Evolutionary conservation across 2,113 vertebrate species (phyloP), one percentile per base, ranked within the genome.

Genomic region (Microcebus griseorufus): DNA sequence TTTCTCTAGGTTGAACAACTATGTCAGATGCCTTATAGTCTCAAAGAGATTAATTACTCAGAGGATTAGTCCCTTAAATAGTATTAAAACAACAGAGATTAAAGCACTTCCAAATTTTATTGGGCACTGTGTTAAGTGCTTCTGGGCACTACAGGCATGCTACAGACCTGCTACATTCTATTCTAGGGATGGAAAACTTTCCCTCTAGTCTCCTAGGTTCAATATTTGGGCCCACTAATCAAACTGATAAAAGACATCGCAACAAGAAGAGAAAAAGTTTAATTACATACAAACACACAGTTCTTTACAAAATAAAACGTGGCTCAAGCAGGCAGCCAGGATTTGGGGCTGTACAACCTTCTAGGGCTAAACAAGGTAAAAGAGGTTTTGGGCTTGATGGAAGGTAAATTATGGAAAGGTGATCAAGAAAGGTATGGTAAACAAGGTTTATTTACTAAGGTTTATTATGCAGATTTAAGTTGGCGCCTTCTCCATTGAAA

Each of bases 41-140:
- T 79, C 76, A 73, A 86, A 83, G 69, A 32, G 86, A 95, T 91
- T 81, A 27, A 23, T 58, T 69, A 48, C n/a, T 88, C 69, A n/a
- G 93, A 76, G 39, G 60, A 58, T 62, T 94, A 88, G 13, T 39
- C 39, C 39, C 81, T 79, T 75, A 84, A 72, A 48, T 78, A 67
- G 25, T 78, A 69, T 67, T 39, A n/a, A 88, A 53, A 79, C 34
- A 72, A 37, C 4, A 75, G 79, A 39, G 11, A 72, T 14, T 17
- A 67, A 60, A 92, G 75, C 10, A 45, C 39, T 89, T n/a, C 45
- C 27, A 53, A 34, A 84, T 53, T 48, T 89, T 20, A 58, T 2
- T 18, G 67, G 37, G 45, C 45, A 81, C 90, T 70, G 37, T 10
- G 37, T 16, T 9, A 25, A 60, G 37, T 23, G 84, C 11, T 83